Evolutionary conservation across 2,113 vertebrate genomes (phyloP), one percentile per base, ranked within the genome.

Genomic region (Meriones unguiculatus): DNA sequence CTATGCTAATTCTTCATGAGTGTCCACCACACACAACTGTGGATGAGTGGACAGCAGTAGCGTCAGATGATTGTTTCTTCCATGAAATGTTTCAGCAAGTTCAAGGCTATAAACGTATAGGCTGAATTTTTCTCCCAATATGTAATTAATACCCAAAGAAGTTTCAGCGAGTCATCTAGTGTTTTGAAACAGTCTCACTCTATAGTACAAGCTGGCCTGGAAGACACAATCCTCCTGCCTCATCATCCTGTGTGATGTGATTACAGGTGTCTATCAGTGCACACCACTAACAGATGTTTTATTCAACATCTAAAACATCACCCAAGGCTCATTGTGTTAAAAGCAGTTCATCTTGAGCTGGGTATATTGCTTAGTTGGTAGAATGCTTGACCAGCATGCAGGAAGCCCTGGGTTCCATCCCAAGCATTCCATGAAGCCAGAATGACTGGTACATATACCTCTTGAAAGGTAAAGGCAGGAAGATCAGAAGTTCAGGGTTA

Each of bases 21-120:
- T 38, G 6, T 7, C 1, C 12, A 12, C 2, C 30, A 5, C 2
- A 41, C n/a, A 12, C 38, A 57, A 52, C 24, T 32, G 1, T 38
- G 65, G 20, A 89, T 14, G 76, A n/a, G 28, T 30, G 20, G 41
- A 30, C 11, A 54, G 4, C 46, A 50, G 1, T 38, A 22, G 46
- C 73, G 8, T 20, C 14, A 82, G 67, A 10, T 73, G 15, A 35
- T 75, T 89, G 77, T 62, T n/a, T 64, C 69, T 28, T 64, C 76
- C 25, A 4, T 80, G 46, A 0, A 20, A 70, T 41, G 41, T 70
- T 30, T 3, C 64, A 11, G 17, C 5, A 94, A 52, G 32, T 94
- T 30, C 41, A 77, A 81, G 46, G 14, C 65, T 92, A 1, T 82
- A 67, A 73, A 80, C 76, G n/a, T 72, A 72, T 4, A 25, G 41